Conservation (phyloP, 2,113 vertebrate genomes). For the Grammomys dolichurus region DNA sequence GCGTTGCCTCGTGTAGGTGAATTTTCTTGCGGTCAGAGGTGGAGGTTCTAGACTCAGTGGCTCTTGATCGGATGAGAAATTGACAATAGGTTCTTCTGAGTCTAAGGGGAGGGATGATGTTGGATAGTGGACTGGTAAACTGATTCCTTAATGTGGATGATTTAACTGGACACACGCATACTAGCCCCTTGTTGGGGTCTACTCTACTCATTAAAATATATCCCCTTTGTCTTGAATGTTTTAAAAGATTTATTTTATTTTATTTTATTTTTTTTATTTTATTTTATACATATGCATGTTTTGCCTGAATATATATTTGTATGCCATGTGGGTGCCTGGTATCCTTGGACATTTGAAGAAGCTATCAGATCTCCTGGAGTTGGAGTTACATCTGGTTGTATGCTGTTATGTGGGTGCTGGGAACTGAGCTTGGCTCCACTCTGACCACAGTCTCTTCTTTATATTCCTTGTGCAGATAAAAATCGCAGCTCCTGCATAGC, state of each 20-base stretch:
- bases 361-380: background rate
- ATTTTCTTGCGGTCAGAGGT: background rate
- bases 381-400: background rate
- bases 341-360: background rate
- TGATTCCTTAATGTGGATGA: fast-evolving
- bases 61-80: background rate
- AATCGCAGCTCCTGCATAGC: background rate
- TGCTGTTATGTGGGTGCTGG: background rate
- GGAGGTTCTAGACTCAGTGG: fast-evolving
- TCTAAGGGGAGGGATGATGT: too few relatives aligned
- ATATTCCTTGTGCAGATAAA: constrained; percentile 9
- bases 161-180: fast-evolving
- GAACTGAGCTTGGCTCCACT: background rate
- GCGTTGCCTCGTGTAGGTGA: background rate
- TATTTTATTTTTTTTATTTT: background rate
- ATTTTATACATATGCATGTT: background rate
- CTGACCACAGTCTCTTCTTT: background rate
- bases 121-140: fast-evolving
- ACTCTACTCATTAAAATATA: background rate
- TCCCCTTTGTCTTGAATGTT: fast-evolving
- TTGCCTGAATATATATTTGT: background rate
- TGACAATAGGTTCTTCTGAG: background rate
- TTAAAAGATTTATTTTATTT: background rate
- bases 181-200: fast-evolving
- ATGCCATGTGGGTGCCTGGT: background rate